Base-by-base conservation (phyloP, 2,797 vertebrate genomes). In the Cichlasoma orientale region DNA sequence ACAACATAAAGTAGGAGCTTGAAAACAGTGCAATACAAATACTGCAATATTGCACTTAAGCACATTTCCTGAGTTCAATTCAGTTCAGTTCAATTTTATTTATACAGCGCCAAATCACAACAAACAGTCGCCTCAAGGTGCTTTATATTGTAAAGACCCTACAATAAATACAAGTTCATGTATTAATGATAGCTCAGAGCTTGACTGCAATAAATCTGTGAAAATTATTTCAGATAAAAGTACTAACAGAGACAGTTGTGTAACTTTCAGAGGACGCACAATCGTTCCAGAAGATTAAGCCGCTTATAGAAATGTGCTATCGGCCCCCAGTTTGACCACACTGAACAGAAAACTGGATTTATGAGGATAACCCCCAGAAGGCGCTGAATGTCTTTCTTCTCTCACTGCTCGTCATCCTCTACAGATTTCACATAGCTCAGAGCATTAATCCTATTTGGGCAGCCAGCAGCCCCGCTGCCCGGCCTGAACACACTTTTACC, bases 381-480 rank as follows among this genome's bases (percentile, higher is more conserved):
- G 52, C 58, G 21, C 33, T 11, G 41, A 21, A 23, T 31, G 47
- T 54, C 47, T 78, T 59, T 80, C 72, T 80, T 75, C 66, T 76
- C 59, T 19, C 50, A 55, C 82, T 87, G 79, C 88, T 88, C 75
- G 27, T 54, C 53, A 8, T 50, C 77, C 78, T 84, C 74, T 50
- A 31, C 70, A 81, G 66, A 75, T 52, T 77, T 84, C 56, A 77
- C 63, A 75, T 23, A 80, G 85, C 83, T 77, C 56, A 61, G 23
- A 70, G 50, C 38, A 14, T 68, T 82, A 84, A 89, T 89, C 86
- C 87, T 56, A 50, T 84, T 86, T 86, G 75, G 74, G 76, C 66
- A 66, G 72, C 21, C 69, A 23, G 75, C 41, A 13, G n/a, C 78
- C 70, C 71, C 16, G 57, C 77, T 56, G 80, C 68, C 31, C 16